These are phyloP conservation scores for Drosophila ercepeae DNA, from an alignment of 1,140 invertebrate species.

Conservation along the genomic window DNA sequence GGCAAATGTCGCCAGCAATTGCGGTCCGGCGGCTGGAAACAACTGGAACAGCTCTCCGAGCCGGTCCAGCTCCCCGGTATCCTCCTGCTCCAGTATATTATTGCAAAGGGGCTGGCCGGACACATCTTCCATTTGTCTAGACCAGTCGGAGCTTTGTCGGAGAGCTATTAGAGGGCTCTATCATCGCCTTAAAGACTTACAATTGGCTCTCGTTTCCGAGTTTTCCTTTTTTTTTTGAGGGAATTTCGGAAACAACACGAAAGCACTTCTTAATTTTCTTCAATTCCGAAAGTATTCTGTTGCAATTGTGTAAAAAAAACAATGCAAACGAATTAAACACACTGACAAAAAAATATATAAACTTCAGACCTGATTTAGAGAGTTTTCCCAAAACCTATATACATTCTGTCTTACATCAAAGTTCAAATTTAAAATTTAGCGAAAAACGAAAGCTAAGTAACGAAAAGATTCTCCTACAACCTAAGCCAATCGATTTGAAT, in stretches of 20 bases:
- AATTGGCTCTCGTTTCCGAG: neutral
- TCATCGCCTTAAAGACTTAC: constrained; percentile 5
- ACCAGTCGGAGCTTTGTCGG: too few species aligned
- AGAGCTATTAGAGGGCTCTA: constrained; percentile 9
- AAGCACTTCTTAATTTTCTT: too few species aligned
- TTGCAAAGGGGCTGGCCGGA: constrained; percentile 40
- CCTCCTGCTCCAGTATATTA: neutral
- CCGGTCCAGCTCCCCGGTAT: neutral
- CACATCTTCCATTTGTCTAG: constrained; percentile 48
- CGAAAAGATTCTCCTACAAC: neutral
- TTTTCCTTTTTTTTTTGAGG: too few species aligned
- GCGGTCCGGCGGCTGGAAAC: constrained; percentile 22
- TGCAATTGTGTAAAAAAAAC: too few species aligned
- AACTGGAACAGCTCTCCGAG: constrained; percentile 23
- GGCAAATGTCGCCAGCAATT: constrained; percentile 27
- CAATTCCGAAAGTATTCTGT: too few species aligned
- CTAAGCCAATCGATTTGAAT: neutral
- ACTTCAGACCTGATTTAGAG: too few species aligned
- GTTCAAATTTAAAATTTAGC: too few species aligned
- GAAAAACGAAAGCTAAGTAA: too few species aligned
- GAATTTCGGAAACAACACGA: neutral
- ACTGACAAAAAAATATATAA: too few species aligned
- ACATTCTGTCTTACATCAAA: too few species aligned
- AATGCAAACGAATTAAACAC: too few species aligned
- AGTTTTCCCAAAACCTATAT: too few species aligned